Evolutionary conservation across 2,888 invertebrate species (phyloP).

Genomic region (Yponomeuta plumbellus): DNA sequence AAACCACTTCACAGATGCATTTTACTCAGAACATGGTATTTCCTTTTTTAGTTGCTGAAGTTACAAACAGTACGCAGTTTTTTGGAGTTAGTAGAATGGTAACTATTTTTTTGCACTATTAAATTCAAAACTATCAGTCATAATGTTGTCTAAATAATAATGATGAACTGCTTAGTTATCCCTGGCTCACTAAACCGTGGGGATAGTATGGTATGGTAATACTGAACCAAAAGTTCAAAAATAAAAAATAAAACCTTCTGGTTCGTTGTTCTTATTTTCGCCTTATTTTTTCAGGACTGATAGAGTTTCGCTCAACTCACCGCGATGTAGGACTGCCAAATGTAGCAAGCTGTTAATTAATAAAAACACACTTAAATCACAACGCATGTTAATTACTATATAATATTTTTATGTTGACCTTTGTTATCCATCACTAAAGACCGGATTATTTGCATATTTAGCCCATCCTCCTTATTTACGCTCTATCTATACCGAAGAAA

Average conservation of each 20-base stretch:
- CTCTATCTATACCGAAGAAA: no score
- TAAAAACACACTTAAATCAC: no score
- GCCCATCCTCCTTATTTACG: no score
- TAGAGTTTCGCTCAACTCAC: background rate
- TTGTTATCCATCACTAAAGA: no score
- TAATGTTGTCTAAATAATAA: conserved; percentile 16
- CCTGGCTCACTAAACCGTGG: conserved; percentile 50
- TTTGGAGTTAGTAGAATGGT: no score
- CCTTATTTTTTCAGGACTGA: background rate
- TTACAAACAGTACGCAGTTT: no score
- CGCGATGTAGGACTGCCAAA: background rate
- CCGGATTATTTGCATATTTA: no score
- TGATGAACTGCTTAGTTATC: conserved; percentile 52
- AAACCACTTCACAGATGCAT: background rate
- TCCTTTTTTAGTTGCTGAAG: no score
- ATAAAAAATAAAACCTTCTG: background rate
- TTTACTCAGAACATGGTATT: no score
- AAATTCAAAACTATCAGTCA: background rate
- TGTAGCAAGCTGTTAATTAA: background rate
- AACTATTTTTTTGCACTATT: no score
- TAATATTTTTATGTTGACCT: no score
- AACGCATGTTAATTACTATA: no score
- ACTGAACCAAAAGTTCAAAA: conserved; percentile 26
- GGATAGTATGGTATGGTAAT: conserved; percentile 48
- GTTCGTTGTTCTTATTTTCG: background rate